Evolutionary conservation across 2,113 vertebrate species (phyloP).

Genomic region (Rhinopithecus roxellana): DNA sequence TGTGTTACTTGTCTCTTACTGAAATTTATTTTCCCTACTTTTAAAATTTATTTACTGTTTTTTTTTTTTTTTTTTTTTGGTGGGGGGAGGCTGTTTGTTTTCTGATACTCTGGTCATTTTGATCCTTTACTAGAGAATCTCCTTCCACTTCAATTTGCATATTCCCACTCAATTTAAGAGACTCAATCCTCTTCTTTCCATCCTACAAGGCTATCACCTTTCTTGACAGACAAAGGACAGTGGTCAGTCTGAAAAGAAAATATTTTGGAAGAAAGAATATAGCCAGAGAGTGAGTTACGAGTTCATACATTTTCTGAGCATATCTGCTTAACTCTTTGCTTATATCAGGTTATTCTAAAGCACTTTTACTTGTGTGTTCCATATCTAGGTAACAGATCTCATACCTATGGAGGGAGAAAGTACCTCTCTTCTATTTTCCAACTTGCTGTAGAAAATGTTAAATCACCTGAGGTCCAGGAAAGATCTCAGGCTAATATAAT

Average conservation of each 20-base stretch:
- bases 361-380: not conserved
- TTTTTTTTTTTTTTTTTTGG: not conserved
- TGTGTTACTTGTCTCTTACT: not conserved
- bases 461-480: not conserved
- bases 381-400: not conserved
- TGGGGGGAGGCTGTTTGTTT: not conserved
- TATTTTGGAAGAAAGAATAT: not conserved
- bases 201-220: not conserved
- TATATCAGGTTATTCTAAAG: not conserved
- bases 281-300: not conserved
- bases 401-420: not conserved
- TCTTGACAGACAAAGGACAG: not conserved
- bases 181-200: not conserved
- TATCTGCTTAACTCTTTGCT: not conserved
- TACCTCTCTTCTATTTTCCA: not conserved
- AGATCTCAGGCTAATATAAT: not conserved
- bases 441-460: not conserved
- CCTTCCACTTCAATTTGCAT: not conserved
- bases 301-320: not conserved
- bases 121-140: not conserved
- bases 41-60: not conserved
- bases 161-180: not conserved
- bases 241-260: not conserved
- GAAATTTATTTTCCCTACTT: not conserved
- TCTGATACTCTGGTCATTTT: not conserved